These are phyloP conservation scores for Sitophilus oryzae DNA, from an alignment of 1,140 invertebrate species.

Conservation along the genomic window DNA sequence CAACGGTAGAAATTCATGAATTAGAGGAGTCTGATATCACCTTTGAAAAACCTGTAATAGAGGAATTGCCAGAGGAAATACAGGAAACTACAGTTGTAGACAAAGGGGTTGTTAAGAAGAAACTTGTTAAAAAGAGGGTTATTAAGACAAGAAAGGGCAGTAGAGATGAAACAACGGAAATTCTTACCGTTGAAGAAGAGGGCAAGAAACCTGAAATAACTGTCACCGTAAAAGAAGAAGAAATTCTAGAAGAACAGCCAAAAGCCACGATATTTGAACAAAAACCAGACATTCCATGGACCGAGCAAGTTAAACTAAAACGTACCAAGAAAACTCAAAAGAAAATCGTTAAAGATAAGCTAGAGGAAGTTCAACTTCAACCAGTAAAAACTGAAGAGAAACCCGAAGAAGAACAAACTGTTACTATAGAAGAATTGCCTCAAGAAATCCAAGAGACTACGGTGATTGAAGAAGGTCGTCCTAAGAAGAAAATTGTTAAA, in stretches of 20 bases:
- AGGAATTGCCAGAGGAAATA: constrained; percentile 15
- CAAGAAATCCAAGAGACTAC: constrained; percentile 38
- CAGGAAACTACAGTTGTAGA: constrained; percentile 32
- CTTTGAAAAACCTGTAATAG: constrained; percentile 32
- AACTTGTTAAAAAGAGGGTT: constrained; percentile 34
- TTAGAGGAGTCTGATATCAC: not conserved
- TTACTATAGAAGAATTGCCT: constrained; percentile 27
- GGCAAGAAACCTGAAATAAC: constrained; percentile 36
- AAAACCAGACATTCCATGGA: constrained; percentile 16
- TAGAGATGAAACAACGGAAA: constrained; percentile 38
- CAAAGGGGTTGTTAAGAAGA: constrained; percentile 32
- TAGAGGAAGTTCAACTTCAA: constrained; percentile 23
- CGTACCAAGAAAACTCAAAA: constrained; percentile 37
- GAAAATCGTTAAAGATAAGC: constrained; percentile 28
- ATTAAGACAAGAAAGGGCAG: constrained; percentile 44
- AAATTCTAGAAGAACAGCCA: constrained; percentile 32
- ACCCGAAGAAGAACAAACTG: constrained; percentile 33
- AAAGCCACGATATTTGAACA: not conserved
- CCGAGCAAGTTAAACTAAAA: constrained; percentile 31
- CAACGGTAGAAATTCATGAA: not conserved
- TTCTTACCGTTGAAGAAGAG: constrained; percentile 40
- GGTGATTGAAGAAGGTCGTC: constrained; percentile 31
- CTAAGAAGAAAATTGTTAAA: constrained; percentile 36
- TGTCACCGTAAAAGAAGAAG: constrained; percentile 42
- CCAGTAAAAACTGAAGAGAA: constrained; percentile 25